Evolutionary conservation across 2,113 vertebrate species (phyloP), one percentile per base, ranked within the genome.

Genomic region (Sorex araneus): DNA sequence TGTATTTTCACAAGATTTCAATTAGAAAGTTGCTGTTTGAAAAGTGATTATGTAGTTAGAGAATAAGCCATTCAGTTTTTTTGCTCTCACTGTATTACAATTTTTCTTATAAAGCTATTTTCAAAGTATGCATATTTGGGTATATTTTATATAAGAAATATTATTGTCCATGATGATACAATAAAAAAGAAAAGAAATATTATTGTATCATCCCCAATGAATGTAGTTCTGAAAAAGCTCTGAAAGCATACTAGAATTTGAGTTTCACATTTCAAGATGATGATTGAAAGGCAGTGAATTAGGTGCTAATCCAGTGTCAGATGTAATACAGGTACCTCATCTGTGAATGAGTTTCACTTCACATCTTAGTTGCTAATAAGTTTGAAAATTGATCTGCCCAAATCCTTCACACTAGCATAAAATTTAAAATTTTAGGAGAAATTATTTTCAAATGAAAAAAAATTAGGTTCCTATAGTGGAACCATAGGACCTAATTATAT

Each of bases 21-120:
- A 32, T 84, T 84, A 70, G 47, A 40, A 89, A 69, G 32, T 80
- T 92, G 60, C 11, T 91, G 79, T 94, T 87, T 69, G 71, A 69
- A 95, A 94, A 89, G 11, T 60, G 45, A 66, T 85, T 87, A 50
- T 76, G 13, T 79, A 74, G 11, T 69, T 88, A 83, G 66, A 94
- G 34, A 91, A 76, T 66, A 91, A 94, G 57, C 54, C 10, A 28
- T 7, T 70, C 8, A 32, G 32, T n/a, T 0, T 70, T 57, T 71
- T 87, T 50, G 27, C 77, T 57, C 9, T 81, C 19, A 47, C 64
- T 45, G 10, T 7, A 1, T 23, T 70, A 28, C 5, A 32, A 8
- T 87, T 84, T 74, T 89, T 88, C 63, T 77, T 21, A 34, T 32
- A 30, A 2, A 43, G 79, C 21, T 75, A 3, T 87, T 81, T 84